These are phyloP conservation scores for Geotrupes spiniger DNA, from an alignment of 2,888 invertebrate species.

Conservation along the genomic window DNA sequence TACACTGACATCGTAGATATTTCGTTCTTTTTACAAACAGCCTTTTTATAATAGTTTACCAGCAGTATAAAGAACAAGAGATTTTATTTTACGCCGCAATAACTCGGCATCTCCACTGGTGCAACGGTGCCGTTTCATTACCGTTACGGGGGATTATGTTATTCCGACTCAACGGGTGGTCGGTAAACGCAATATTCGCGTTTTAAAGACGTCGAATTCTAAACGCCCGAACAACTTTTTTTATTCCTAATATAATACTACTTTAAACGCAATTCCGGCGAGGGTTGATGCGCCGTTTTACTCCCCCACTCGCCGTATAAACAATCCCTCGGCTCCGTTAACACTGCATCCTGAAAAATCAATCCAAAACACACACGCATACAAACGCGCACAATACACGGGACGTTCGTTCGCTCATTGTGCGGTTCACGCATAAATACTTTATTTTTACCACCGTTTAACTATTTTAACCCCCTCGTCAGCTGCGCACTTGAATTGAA, in stretches of 20 bases:
- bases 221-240: conserved; percentile 32
- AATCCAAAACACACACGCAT: conserved; percentile 10
- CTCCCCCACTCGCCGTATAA: conserved; percentile 17
- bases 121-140: conserved; percentile 26
- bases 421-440: too few species aligned
- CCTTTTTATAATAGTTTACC: too few species aligned
- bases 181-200: conserved; percentile 43
- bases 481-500: too few species aligned
- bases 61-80: too few species aligned
- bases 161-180: conserved; percentile 43
- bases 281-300: conserved; percentile 28
- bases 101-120: conserved; percentile 25
- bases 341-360: conserved; percentile 21
- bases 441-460: too few species aligned
- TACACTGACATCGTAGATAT: too few species aligned
- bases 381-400: too few species aligned
- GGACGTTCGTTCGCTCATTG: too few species aligned
- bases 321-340: conserved; percentile 19
- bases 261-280: conserved; percentile 30
- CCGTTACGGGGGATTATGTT: conserved; percentile 26
- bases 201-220: conserved; percentile 34
- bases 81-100: conserved; percentile 15
- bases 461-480: too few species aligned
- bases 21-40: too few species aligned
- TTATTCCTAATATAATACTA: conserved; percentile 29